Conservation (phyloP, 2,797 vertebrate genomes). For the Epinephelus malabaricus region DNA sequence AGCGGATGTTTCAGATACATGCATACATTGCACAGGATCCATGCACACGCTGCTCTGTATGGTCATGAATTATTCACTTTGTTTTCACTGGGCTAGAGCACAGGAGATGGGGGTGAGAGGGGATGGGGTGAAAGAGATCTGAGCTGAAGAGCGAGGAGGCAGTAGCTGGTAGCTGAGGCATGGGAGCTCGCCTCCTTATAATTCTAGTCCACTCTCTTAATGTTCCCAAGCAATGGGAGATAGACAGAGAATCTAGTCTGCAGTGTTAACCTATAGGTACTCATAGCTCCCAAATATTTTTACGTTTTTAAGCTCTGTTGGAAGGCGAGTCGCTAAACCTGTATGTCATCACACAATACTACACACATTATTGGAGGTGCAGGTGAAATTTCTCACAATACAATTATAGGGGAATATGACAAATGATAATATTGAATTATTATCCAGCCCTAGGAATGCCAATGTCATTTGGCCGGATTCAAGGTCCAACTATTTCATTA, state of each 20-base stretch:
- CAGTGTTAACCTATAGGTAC: slow-evolving; percentile 51
- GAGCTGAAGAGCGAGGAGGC: slow-evolving; percentile 63
- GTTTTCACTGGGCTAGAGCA: slow-evolving; percentile 78
- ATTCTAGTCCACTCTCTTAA: slow-evolving; percentile 74
- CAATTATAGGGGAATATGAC: slow-evolving; percentile 5
- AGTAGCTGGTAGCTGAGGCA: slow-evolving; percentile 67
- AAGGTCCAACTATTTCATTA: slow-evolving; percentile 35
- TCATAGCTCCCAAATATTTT: slow-evolving; percentile 27
- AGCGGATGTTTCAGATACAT: slow-evolving; percentile 62
- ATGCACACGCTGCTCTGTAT: slow-evolving; percentile 63
- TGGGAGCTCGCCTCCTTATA: slow-evolving; percentile 63
- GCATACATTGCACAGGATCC: slow-evolving; percentile 68
- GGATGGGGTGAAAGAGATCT: slow-evolving; percentile 67
- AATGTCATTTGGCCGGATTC: slow-evolving; percentile 16
- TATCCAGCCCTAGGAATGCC: neutral
- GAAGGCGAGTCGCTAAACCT: neutral
- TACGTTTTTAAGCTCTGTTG: neutral
- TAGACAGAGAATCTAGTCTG: slow-evolving; percentile 43
- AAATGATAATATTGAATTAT: slow-evolving; percentile 15
- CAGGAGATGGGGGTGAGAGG: slow-evolving; percentile 56
- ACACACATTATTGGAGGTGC: neutral
- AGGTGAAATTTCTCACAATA: neutral
- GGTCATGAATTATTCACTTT: slow-evolving; percentile 86
- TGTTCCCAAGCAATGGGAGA: slow-evolving; percentile 53
- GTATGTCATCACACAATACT: neutral